These are phyloP conservation scores for Cantharis nigra DNA, from an alignment of 2,888 invertebrate species.

Conservation along the genomic window DNA sequence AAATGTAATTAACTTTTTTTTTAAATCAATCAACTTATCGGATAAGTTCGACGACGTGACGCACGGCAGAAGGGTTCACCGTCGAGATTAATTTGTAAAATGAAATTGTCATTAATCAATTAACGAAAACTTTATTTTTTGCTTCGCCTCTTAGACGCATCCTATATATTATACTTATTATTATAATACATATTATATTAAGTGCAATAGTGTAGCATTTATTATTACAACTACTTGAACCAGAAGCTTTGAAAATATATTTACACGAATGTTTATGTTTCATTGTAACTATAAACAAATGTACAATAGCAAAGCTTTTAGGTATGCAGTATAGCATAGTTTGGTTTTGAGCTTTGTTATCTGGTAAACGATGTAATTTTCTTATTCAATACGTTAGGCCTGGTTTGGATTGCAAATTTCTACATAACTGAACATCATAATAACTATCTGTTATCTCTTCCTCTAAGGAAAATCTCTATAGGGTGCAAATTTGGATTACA, in stretches of 20 bases:
- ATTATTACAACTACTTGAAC: not conserved
- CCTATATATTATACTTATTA: not conserved
- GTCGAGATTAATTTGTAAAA: not conserved
- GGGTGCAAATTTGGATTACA: slow-evolving; percentile 36
- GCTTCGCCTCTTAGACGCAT: not conserved
- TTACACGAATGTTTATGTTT: not conserved
- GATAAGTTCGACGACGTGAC: not conserved
- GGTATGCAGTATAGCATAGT: not conserved
- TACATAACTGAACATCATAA: slow-evolving; percentile 13
- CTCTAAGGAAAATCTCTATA: slow-evolving; percentile 32
- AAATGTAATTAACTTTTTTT: not conserved
- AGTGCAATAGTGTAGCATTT: not conserved
- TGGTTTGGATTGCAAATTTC: slow-evolving; percentile 17
- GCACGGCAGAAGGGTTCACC: not conserved
- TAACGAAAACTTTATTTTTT: not conserved
- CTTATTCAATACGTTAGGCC: slow-evolving; percentile 10
- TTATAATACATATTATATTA: too few relatives aligned
- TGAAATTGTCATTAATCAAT: not conserved
- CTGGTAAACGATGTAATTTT: slow-evolving; percentile 22
- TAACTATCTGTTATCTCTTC: slow-evolving; percentile 18
- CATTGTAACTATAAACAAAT: not conserved
- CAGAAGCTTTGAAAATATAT: not conserved
- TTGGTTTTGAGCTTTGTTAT: slow-evolving; percentile 7
- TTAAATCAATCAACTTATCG: not conserved
- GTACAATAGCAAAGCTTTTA: not conserved